Evolutionary conservation across 2,797 vertebrate genomes (phyloP), one percentile per base, ranked within the genome.

Genomic region (Phalloptychus januarius): DNA sequence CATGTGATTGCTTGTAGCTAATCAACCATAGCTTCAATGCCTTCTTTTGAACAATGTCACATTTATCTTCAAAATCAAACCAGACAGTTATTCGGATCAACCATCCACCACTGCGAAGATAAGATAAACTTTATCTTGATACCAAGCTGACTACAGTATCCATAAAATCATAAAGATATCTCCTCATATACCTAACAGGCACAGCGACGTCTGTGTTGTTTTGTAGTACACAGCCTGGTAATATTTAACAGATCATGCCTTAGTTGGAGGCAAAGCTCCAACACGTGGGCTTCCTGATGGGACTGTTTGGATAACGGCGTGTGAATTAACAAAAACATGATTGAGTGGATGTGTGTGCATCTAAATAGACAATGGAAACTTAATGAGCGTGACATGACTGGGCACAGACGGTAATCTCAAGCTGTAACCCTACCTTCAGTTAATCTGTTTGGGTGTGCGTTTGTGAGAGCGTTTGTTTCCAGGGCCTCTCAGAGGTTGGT

Each of bases 401-500:
- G 78, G 80, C 83, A 88, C 2, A 83, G 85, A 83, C 86, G 86
- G 84, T 72, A 77, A 76, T 46, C 36, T 6, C 67, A 20, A 42
- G 45, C 33, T 77, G 81, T 83, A 85, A 89, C 84, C 74, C 52
- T 45, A 78, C 80, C 75, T 80, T 61, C 52, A 31, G 31, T 61
- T 81, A 73, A 86, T 79, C 82, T 78, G 83, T 83, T 87, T 82
- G 36, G 80, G 77, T 92, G 87, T 91, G 86, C 81, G 73, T 86
- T 78, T 40, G 54, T 52, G 71, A 78, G 70, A 71, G 75, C 84
- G 82, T 90, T 90, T 92, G 87, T 88, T 91, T 91, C 81, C 69
- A 50, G 75, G 83, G 92, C 90, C 89, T 87, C 85, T 90, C 70
- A 28, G 72, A 74, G 80, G 75, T 61, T 89, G 92, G 91, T 83